These are phyloP conservation scores for Drosophila meridiana DNA, from an alignment of 2,888 invertebrate genomes.

Conservation along the genomic window DNA sequence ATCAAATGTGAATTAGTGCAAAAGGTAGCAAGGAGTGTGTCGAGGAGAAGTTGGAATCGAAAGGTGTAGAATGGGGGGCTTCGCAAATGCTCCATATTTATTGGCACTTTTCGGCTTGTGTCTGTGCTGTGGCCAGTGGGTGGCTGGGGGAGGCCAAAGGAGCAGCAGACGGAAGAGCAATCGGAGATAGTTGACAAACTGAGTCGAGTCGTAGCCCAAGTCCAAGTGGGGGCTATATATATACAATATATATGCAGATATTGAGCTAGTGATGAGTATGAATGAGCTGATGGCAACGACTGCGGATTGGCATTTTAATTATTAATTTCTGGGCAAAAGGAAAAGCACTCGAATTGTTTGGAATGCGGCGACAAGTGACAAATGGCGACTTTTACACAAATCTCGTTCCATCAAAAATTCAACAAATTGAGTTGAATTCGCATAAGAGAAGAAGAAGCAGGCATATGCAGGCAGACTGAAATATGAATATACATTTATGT, in stretches of 20 bases:
- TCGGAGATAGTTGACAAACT: slow-evolving; percentile 64
- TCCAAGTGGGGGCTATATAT: slow-evolving; percentile 3
- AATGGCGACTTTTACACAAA: slow-evolving; percentile 32
- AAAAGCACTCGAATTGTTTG: slow-evolving; percentile 11
- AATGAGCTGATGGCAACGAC: slow-evolving; percentile 52
- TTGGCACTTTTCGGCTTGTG: slow-evolving; percentile 75
- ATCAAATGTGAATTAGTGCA: slow-evolving; percentile 82
- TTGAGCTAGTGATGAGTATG: slow-evolving; percentile 44
- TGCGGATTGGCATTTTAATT: slow-evolving; percentile 77
- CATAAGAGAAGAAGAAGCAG: neutral
- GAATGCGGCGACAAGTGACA: slow-evolving; percentile 45
- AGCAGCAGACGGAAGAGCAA: slow-evolving; percentile 33
- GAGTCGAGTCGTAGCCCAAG: slow-evolving; percentile 12
- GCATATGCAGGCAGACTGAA: neutral
- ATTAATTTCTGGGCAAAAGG: slow-evolving; percentile 59
- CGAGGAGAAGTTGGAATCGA: neutral
- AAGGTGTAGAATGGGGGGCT: neutral
- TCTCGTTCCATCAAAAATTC: neutral
- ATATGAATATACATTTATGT: neutral
- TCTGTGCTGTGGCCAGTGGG: slow-evolving; percentile 24
- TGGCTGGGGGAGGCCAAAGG: neutral
- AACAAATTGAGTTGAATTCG: neutral
- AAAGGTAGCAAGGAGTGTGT: slow-evolving; percentile 65
- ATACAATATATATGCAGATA: neutral
- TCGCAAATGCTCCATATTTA: slow-evolving; percentile 78